A percentile compares a stretch with the other conserved stretches of the same genome.
These are phyloP conservation scores for Argyrosomus japonicus DNA, from an alignment of 2,113 vertebrate genomes.

Conservation along the genomic window DNA sequence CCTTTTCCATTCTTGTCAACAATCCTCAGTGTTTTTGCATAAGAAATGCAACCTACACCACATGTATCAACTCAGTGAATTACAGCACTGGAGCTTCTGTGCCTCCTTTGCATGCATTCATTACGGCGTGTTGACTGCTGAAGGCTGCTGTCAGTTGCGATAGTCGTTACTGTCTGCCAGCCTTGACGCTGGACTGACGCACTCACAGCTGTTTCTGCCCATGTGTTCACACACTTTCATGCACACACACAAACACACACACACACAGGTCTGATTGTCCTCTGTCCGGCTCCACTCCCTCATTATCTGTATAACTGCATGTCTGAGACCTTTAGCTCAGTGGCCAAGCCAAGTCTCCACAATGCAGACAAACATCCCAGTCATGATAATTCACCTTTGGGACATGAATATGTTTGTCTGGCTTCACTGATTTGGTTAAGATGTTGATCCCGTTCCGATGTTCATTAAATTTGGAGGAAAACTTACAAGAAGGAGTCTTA, in stretches of 20 bases:
- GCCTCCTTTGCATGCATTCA: conserved; percentile 3
- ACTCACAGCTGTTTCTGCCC: conserved; percentile 27
- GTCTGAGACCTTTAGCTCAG: conserved; percentile 74
- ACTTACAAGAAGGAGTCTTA: background rate
- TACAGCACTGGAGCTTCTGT: background rate
- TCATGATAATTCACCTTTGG: conserved; percentile 55
- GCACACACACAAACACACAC: conserved; percentile 26
- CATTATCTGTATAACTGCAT: conserved; percentile 76
- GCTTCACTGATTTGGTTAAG: conserved; percentile 44
- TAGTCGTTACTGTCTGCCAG: conserved; percentile 38
- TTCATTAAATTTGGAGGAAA: conserved; percentile 33
- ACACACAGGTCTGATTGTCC: conserved; percentile 73
- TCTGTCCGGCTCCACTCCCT: conserved; percentile 71
- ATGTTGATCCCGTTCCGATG: conserved; percentile 28
- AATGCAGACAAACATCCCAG: conserved; percentile 70
- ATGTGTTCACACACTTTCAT: background rate
- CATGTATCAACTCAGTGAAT: background rate
- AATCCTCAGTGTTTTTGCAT: background rate
- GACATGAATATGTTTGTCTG: conserved; percentile 31
- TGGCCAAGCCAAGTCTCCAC: conserved; percentile 45
- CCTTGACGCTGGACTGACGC: conserved; percentile 41
- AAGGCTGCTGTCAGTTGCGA: conserved; percentile 23
- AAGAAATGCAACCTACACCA: background rate
- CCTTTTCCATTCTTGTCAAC: conserved; percentile 41
- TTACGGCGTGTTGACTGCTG: conserved; percentile 23